Evolutionary conservation across 2,113 vertebrate species (phyloP).

Genomic region (Tenebrosternarchus preto): DNA sequence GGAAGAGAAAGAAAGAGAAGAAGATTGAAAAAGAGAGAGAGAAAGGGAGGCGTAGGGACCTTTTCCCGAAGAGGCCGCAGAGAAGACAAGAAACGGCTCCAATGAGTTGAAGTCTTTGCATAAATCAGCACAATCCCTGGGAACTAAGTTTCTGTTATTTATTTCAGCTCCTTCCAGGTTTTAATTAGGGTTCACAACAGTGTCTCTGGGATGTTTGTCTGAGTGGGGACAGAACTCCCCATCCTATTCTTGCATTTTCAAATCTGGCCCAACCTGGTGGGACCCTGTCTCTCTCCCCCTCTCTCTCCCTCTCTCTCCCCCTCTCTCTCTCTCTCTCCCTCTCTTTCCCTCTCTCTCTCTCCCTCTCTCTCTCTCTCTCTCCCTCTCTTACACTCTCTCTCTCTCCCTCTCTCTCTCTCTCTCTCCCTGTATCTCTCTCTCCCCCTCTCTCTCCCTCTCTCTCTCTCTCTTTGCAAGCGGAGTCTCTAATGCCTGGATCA

Average conservation of each 20-base stretch:
- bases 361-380: no score
- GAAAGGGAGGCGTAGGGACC: neutral
- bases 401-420: no score
- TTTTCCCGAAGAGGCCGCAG: neutral
- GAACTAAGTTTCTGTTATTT: conserved; percentile 46
- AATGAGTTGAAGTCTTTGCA: conserved; percentile 43
- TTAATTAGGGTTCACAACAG: conserved; percentile 50
- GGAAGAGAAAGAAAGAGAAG: neutral
- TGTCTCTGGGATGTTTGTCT: conserved; percentile 46
- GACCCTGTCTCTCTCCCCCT: neutral
- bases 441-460: neutral
- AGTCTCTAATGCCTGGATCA: conserved; percentile 47
- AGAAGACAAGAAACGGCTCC: conserved; percentile 28
- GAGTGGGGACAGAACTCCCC: conserved; percentile 18
- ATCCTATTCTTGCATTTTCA: conserved; percentile 36
- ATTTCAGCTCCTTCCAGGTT: conserved; percentile 44
- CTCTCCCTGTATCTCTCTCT: no score
- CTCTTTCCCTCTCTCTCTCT: no score
- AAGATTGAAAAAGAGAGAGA: neutral
- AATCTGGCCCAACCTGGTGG: conserved; percentile 48
- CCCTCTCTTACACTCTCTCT: conserved; percentile 5
- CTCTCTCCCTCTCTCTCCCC: no score
- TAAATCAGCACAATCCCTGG: conserved; percentile 43
- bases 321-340: neutral
- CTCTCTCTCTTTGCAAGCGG: conserved; percentile 42